phyloP scores from a whole-genome alignment of 2,797 vertebrate species.

The Rhodeus uyekii region DNA sequence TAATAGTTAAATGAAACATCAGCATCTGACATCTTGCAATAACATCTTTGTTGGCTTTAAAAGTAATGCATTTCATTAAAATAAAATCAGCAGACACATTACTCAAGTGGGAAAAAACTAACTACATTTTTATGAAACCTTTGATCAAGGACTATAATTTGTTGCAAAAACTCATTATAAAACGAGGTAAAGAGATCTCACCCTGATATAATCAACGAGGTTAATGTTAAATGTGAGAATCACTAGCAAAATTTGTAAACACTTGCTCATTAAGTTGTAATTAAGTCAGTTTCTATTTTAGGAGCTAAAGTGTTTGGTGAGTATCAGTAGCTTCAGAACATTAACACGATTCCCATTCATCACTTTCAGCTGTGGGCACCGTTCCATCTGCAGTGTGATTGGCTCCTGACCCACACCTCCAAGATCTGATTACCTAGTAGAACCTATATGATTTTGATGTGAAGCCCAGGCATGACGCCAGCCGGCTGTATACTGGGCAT shows the following conservation, averaged over 20 bases:
- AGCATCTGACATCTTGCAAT: not conserved
- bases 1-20: not conserved
- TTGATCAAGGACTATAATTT: not conserved
- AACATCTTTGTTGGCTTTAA: not conserved
- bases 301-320: not conserved
- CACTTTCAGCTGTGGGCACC: not conserved
- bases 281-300: conserved; percentile 28
- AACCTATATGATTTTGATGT: not conserved
- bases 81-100: not conserved
- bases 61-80: not conserved
- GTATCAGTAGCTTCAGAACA: not conserved
- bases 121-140: not conserved
- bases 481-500: conserved; percentile 6
- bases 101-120: not conserved
- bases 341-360: not conserved
- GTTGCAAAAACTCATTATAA: conserved; percentile 9
- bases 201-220: conserved; percentile 1
- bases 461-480: not conserved
- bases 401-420: not conserved
- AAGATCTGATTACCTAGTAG: conserved; percentile 10
- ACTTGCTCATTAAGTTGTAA: conserved; percentile 33
- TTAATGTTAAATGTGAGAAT: conserved; percentile 6
- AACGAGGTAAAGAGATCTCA: not conserved
- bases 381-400: not conserved
- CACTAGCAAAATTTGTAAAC: not conserved